Evolutionary conservation across 2,888 invertebrate genomes (phyloP).

Genomic region (Diloba caeruleocephala): DNA sequence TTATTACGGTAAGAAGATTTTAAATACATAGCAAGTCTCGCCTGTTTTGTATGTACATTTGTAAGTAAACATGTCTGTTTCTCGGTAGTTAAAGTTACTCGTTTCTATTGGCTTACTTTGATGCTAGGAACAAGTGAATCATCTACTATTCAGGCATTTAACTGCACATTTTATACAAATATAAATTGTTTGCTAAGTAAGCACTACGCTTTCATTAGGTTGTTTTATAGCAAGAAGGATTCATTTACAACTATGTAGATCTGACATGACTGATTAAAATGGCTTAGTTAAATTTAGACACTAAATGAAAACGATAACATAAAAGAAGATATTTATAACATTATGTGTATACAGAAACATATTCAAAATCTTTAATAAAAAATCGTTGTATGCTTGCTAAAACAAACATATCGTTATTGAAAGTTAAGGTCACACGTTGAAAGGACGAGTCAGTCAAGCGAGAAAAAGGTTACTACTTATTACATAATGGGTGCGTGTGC

Average conservation of each 20-base stretch:
- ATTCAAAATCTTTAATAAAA: slow-evolving; percentile 11
- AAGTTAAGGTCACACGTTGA: slow-evolving; percentile 55
- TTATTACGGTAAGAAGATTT: slow-evolving; percentile 30
- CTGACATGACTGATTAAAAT: neutral
- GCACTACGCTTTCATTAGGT: neutral
- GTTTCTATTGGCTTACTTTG: slow-evolving; percentile 47
- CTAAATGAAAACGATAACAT: neutral
- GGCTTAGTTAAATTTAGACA: neutral
- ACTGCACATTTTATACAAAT: slow-evolving; percentile 12
- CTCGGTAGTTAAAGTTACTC: slow-evolving; percentile 31
- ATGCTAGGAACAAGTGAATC: slow-evolving; percentile 30
- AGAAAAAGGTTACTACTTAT: slow-evolving; percentile 86
- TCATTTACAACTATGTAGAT: slow-evolving; percentile 2
- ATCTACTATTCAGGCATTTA: slow-evolving; percentile 17
- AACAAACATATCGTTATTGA: slow-evolving; percentile 47
- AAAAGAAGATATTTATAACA: too few species aligned
- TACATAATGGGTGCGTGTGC: slow-evolving; percentile 86
- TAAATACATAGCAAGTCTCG: slow-evolving; percentile 18
- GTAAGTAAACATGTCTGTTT: slow-evolving; percentile 39
- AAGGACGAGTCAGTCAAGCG: slow-evolving; percentile 69
- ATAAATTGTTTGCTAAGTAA: slow-evolving; percentile 2
- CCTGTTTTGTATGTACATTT: slow-evolving; percentile 30
- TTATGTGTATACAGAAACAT: neutral
- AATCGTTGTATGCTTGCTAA: too few species aligned
- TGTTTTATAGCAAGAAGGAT: neutral